These are phyloP conservation scores for Mixornis gularis DNA, from an alignment of 2,113 vertebrate species.

Conservation along the genomic window DNA sequence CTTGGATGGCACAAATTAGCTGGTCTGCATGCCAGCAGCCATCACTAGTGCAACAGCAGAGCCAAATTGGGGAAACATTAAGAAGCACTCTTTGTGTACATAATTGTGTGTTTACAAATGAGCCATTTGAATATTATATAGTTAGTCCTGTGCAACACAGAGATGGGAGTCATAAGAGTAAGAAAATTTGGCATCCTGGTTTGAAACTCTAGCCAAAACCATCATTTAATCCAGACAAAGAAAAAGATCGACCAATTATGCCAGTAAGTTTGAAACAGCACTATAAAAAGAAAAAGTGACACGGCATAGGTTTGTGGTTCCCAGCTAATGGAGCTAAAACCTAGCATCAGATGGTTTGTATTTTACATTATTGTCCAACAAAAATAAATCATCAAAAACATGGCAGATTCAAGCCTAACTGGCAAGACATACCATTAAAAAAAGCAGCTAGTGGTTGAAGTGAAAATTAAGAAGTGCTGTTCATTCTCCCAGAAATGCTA, in stretches of 20 bases:
- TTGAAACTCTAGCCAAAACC: constrained; percentile 34
- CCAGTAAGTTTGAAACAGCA: constrained; percentile 50
- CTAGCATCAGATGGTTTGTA: constrained; percentile 17
- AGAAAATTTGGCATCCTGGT: constrained; percentile 34
- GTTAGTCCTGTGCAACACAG: not conserved
- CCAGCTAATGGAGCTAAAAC: constrained; percentile 30
- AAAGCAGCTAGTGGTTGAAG: constrained; percentile 32
- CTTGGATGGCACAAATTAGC: constrained; percentile 16
- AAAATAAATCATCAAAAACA: constrained; percentile 66
- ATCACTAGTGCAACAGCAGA: not conserved
- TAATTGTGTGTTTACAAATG: constrained; percentile 58
- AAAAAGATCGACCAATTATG: constrained; percentile 42
- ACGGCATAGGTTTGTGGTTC: constrained; percentile 40
- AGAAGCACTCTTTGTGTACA: constrained; percentile 20
- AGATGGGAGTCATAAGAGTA: constrained; percentile 41
- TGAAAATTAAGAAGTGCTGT: constrained; percentile 33
- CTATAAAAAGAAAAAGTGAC: constrained; percentile 40
- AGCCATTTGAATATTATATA: constrained; percentile 45
- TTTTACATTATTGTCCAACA: constrained; percentile 57
- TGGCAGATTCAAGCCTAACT: constrained; percentile 52
- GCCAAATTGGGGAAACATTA: constrained; percentile 30
- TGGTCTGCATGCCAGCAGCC: constrained; percentile 14
- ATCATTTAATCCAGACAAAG: constrained; percentile 61
- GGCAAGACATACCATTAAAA: constrained; percentile 34
- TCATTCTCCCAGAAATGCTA: constrained; percentile 26